Conservation (phyloP, 2,797 vertebrate species). For the Lutjanus argentimaculatus region DNA sequence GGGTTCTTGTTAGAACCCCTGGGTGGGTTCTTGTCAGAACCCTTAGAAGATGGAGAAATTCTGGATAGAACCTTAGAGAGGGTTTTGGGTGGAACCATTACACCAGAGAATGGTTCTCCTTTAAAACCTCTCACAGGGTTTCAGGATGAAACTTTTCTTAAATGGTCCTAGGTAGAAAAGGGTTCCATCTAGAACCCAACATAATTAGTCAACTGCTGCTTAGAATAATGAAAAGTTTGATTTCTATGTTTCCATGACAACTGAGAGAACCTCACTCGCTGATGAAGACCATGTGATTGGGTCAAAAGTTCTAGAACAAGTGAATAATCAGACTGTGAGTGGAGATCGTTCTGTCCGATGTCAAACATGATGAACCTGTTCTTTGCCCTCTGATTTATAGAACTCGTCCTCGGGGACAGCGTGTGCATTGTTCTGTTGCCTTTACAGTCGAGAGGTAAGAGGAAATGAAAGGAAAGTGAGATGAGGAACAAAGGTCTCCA, state of each 20-base stretch:
- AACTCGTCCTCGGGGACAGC: not conserved
- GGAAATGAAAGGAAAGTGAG: slow-evolving; percentile 16
- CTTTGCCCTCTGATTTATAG: not conserved
- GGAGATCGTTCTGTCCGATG: not conserved
- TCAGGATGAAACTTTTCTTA: too few relatives aligned
- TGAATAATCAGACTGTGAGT: not conserved
- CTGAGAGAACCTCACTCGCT: not conserved
- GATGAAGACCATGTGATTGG: not conserved
- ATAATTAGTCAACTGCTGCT: too few relatives aligned
- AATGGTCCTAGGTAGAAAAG: too few relatives aligned
- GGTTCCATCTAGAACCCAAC: too few relatives aligned
- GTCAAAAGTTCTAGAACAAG: not conserved
- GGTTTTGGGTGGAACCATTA: too few relatives aligned
- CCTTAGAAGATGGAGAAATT: too few relatives aligned
- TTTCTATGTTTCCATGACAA: not conserved
- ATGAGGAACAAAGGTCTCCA: not conserved
- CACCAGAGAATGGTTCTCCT: too few relatives aligned
- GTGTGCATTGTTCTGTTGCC: not conserved
- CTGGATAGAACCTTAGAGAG: too few relatives aligned
- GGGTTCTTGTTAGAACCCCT: too few relatives aligned
- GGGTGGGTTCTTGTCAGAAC: too few relatives aligned
- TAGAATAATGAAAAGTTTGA: not conserved
- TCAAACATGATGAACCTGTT: too few relatives aligned
- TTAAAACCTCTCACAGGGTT: too few relatives aligned
- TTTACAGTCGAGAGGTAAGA: not conserved